phyloP scores from a whole-genome alignment of 2,888 invertebrate species.

The Gonocerus acuteangulatus region DNA sequence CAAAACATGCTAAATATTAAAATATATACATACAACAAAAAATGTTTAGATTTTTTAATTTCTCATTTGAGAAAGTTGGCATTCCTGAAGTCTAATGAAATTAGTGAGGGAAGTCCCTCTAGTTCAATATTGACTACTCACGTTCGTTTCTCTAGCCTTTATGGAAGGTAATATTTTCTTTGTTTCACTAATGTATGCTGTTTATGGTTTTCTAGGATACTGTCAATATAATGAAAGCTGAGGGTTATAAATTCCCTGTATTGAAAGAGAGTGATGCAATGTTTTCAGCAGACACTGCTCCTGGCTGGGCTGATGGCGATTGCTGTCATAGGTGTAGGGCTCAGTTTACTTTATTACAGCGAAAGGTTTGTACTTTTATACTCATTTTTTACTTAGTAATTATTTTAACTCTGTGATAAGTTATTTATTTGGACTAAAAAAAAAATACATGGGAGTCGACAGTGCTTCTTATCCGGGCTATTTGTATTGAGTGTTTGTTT shows the following conservation, averaged over 20 bases:
- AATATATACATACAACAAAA: no score
- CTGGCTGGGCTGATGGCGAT: slow-evolving; percentile 95
- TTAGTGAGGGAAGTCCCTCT: no score
- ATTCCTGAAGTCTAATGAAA: no score
- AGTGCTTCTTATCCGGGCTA: no score
- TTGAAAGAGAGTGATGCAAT: slow-evolving; percentile 96
- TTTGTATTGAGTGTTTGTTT: no score
- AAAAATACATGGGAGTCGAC: no score
- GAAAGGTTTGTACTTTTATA: slow-evolving; percentile 52
- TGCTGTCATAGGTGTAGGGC: slow-evolving; percentile 91
- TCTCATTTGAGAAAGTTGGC: no score
- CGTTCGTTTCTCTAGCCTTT: background rate
- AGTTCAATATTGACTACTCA: no score
- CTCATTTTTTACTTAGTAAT: background rate
- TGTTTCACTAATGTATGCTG: background rate
- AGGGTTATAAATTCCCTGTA: slow-evolving; percentile 83
- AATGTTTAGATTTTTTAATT: no score
- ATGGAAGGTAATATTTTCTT: background rate
- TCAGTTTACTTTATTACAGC: slow-evolving; percentile 69
- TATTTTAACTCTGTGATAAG: no score
- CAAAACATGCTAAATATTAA: no score
- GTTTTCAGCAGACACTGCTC: slow-evolving; percentile 95
- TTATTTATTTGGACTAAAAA: no score
- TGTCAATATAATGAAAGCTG: slow-evolving; percentile 86
- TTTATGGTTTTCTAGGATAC: slow-evolving; percentile 60